Base-by-base conservation (phyloP, 2,113 vertebrate species). In the Perca fluviatilis region DNA sequence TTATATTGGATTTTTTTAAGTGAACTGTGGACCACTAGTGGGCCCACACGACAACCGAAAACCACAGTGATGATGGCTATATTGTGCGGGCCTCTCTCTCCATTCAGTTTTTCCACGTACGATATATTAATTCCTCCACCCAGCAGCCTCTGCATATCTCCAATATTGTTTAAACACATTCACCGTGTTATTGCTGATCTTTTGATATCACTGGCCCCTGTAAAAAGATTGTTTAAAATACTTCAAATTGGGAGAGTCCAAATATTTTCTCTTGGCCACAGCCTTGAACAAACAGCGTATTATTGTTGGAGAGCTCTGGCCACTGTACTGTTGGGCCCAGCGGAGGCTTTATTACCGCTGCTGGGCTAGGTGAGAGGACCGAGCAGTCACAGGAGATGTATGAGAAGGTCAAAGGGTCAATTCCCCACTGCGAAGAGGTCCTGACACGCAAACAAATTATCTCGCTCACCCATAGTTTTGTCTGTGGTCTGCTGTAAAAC, bases 181-280 rank as follows among this genome's bases (percentile, higher is more conserved):
- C 70, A 58, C 54, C 0, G 13, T 94, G 89, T 92, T 94, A 89
- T 91, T 93, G 67, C 90, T 86, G 86, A 91, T 93, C 88, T 84
- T 86, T 90, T 68, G 79, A 88, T 94, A 91, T 93, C 90, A 74
- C 79, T 73, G 66, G 80, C 80, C 89, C 74, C 87, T 40, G 86
- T 89, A 89, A 94, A 88, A 92, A 90, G 80, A 90, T 89, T 95
- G 91, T 95, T 95, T 94, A 88, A 82, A 95, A 93, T 94, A 91
- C 85, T 91, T 94, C 86, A 93, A 90, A 93, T 94, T 93, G 76
- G 90, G 83, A 92, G 89, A 94, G 89, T 94, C 91, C 86, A 94
- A 96, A 96, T 95, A 96, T 95, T 94, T 94, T 90, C 83, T 79
- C 84, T 90, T 88, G 91, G 92, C 91, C 85, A 77, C 81, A 89